Evolutionary conservation across 2,113 vertebrate genomes (phyloP), one percentile per base, ranked within the genome.

Genomic region (Coptodon rendalli): DNA sequence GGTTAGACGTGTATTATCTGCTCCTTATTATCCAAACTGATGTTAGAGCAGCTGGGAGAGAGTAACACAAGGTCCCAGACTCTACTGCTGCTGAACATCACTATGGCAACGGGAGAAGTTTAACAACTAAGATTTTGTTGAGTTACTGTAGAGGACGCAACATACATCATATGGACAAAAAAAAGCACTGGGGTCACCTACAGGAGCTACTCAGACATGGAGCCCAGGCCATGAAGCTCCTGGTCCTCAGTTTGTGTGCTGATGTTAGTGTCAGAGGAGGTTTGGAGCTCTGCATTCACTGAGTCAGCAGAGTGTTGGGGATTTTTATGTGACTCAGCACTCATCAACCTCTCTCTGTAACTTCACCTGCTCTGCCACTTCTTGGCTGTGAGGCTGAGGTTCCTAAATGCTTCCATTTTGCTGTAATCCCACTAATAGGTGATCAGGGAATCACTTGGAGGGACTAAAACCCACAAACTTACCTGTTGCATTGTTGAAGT

Each of bases 1-100:
- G 96, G 98, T 99, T 98, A 93, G 96, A 98, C 52, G 4, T 9
- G 4, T 5, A 6, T 78, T n/a, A 78, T 17, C 13, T 19, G 3
- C 5, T 83, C 24, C 6, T 12, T 36, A 81, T 13, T 45, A 16
- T 14, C 6, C 29, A 45, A 19, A 13, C 8, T 78, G 36, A 22
- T 48, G 68, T 17, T 48, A 76, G 14, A 48, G 24, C 40, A 29
- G 40, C 71, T 78, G 12, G 19, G 4, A 6, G 17, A 87, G 10
- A 76, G 17, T 45, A 38, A 10, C 40, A 27, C 68, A 48, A 17
- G 6, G 68, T 73, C 40, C 40, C 40, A 45, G 68, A 48, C 40
- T 29, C 40, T 11, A 29, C 24, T 9, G 48, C 14, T 48, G 40
- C 40, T 76, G 40, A 29, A 11, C 22, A 48, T 48, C 40, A 19